Conservation (phyloP, 2,888 invertebrate species). For the Meandrusa payeni region DNA sequence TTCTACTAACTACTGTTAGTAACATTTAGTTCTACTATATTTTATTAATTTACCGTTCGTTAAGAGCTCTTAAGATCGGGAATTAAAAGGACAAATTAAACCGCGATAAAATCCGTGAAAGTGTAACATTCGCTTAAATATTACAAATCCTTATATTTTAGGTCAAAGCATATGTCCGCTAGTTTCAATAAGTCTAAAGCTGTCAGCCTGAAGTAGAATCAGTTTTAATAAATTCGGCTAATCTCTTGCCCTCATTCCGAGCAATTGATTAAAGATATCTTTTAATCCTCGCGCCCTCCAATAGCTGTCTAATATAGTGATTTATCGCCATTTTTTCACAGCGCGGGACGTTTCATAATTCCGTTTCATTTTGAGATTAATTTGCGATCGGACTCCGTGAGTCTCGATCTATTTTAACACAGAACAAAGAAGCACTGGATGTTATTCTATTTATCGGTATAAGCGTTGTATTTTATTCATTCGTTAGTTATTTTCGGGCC, state of each 20-base stretch:
- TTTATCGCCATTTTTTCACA: constrained; percentile 56
- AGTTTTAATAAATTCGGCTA: constrained; percentile 30
- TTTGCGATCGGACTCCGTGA: constrained; percentile 19
- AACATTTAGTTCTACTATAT: too few relatives aligned
- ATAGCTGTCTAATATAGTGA: constrained; percentile 60
- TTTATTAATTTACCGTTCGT: too few relatives aligned
- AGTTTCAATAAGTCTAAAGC: too few relatives aligned
- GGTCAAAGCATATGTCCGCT: too few relatives aligned
- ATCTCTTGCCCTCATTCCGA: constrained; percentile 9
- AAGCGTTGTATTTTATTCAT: constrained; percentile 1
- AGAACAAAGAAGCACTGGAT: constrained; percentile 5
- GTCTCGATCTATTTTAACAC: constrained; percentile 9
- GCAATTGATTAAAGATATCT: constrained; percentile 53
- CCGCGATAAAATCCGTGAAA: too few relatives aligned
- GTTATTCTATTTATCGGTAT: constrained; percentile 6
- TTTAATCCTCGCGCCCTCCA: constrained; percentile 45
- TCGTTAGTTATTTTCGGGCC: constrained; percentile 10
- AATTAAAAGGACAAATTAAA: too few relatives aligned
- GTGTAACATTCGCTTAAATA: too few relatives aligned
- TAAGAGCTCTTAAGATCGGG: too few relatives aligned
- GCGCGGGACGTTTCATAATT: constrained; percentile 29
- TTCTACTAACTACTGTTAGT: too few relatives aligned
- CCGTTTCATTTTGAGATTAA: constrained; percentile 28
- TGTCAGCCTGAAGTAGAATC: neutral
- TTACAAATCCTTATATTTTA: too few relatives aligned